Conservation (phyloP, 2,113 vertebrate genomes). For the Choloepus hoffmanni region DNA sequence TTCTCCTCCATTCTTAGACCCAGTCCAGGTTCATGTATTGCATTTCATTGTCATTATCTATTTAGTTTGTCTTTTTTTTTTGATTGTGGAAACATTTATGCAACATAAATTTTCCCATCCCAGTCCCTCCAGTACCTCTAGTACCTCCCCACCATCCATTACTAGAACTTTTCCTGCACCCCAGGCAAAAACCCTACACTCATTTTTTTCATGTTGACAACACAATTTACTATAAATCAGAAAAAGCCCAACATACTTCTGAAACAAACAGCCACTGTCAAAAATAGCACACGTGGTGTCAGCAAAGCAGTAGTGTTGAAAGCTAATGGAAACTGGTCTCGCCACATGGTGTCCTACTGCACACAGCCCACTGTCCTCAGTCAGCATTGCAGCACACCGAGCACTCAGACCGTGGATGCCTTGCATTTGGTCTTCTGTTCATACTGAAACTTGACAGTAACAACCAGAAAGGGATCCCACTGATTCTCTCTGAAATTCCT, state of each 20-base stretch:
- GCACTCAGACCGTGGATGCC: not conserved
- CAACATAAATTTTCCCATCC: too few relatives aligned
- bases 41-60: too few relatives aligned
- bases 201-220: not conserved
- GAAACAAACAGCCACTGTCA: not conserved
- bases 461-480: not conserved
- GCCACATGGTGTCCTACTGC: not conserved
- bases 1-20: too few relatives aligned
- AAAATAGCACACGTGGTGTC: accelerated
- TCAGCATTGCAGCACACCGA: not conserved
- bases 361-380: not conserved
- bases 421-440: not conserved
- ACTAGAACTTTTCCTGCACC: too few relatives aligned
- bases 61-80: too few relatives aligned
- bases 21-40: too few relatives aligned
- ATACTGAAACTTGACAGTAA: not conserved
- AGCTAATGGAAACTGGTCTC: not conserved
- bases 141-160: too few relatives aligned
- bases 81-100: too few relatives aligned
- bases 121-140: too few relatives aligned
- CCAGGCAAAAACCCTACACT: too few relatives aligned
- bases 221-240: not conserved
- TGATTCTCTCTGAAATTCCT: too few relatives aligned
- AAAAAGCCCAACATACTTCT: not conserved
- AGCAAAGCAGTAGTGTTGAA: not conserved